These are phyloP conservation scores for Microtus ochrogaster DNA, from an alignment of 2,113 vertebrate species.

Conservation along the genomic window DNA sequence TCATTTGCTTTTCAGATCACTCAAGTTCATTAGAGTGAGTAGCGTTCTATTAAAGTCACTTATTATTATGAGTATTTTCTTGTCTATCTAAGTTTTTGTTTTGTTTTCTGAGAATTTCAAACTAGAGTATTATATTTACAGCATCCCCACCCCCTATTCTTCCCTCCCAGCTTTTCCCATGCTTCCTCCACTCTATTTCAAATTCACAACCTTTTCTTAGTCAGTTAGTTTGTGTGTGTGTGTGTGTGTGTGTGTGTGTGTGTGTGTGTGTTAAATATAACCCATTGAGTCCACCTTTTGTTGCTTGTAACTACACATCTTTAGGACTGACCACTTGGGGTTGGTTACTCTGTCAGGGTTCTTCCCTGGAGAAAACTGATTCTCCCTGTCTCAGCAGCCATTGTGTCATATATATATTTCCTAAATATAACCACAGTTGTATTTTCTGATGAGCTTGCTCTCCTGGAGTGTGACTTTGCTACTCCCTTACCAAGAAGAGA, in stretches of 20 bases:
- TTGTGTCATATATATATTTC: conserved; percentile 4
- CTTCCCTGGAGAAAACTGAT: not conserved
- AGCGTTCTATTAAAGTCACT: conserved; percentile 56
- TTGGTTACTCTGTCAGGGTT: not conserved
- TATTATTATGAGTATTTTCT: conserved; percentile 46
- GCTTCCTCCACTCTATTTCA: not conserved
- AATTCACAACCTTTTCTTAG: not conserved
- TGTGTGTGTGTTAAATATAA: not conserved
- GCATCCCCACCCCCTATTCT: not conserved
- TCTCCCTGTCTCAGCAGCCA: not conserved
- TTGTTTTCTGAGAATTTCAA: not conserved
- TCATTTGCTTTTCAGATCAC: conserved; percentile 49
- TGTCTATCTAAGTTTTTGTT: not conserved
- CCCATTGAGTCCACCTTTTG: not conserved
- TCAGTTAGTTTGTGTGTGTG: not conserved
- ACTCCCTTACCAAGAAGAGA: not conserved
- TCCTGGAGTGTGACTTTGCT: conserved; percentile 7
- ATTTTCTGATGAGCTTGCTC: not conserved
- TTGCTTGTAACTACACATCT: not conserved
- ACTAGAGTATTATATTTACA: not conserved
- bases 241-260: too few relatives aligned
- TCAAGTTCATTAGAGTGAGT: conserved; percentile 23
- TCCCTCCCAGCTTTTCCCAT: not conserved
- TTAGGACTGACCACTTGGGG: not conserved
- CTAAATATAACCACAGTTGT: conserved; percentile 18